Evolutionary conservation across 2,797 vertebrate genomes (phyloP).

Genomic region (Denticeps clupeoides): DNA sequence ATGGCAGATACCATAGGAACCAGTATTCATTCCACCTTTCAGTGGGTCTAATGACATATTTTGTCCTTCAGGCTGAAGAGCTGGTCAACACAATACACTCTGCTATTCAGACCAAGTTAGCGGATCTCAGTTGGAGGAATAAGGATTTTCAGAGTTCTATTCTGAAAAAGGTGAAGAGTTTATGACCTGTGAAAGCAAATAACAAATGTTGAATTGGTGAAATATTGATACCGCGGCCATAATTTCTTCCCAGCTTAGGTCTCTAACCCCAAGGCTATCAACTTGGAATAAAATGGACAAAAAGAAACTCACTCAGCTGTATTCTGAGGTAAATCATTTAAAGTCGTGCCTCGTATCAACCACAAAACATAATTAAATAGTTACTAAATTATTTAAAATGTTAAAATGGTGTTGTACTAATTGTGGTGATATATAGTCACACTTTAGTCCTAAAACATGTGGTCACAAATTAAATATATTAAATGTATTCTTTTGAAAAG

Average conservation of each 20-base stretch:
- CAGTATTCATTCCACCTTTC: too few relatives aligned
- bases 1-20: too few relatives aligned
- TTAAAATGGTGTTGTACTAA: too few relatives aligned
- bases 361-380: neutral
- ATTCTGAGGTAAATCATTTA: constrained; percentile 43
- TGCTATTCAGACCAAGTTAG: constrained; percentile 47
- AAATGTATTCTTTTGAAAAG: too few relatives aligned
- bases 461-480: too few relatives aligned
- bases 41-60: too few relatives aligned
- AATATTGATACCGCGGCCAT: neutral
- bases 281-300: constrained; percentile 27
- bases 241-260: constrained; percentile 39
- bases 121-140: constrained; percentile 45
- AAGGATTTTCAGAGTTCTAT: constrained; percentile 27
- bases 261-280: constrained; percentile 47
- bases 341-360: neutral
- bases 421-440: too few relatives aligned
- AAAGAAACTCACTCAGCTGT: constrained; percentile 41
- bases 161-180: constrained; percentile 46
- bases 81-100: constrained; percentile 48
- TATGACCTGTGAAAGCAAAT: neutral
- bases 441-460: too few relatives aligned
- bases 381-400: neutral
- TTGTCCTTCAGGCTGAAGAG: constrained; percentile 47
- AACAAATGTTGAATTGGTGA: neutral